phyloP scores from a whole-genome alignment of 1,140 invertebrate genomes.

The Diuraphis noxia region DNA sequence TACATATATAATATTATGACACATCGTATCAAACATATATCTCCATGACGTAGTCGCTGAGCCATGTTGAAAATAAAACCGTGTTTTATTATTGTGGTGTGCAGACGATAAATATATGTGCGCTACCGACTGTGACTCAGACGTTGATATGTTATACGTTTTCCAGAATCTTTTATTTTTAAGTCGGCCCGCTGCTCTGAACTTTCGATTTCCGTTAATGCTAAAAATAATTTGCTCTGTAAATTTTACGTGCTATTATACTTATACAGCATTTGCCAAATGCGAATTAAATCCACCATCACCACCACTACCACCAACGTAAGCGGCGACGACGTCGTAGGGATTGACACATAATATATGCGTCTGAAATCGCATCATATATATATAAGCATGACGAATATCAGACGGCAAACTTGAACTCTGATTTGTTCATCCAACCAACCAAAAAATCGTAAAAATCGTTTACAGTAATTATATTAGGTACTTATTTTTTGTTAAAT shows the following conservation, averaged over 20 bases:
- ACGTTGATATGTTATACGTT: background rate
- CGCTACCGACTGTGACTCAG: constrained; percentile 31
- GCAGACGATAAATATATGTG: background rate
- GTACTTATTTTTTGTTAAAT: too few species aligned
- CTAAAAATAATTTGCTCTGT: constrained; percentile 33
- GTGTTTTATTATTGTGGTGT: background rate
- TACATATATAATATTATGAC: background rate
- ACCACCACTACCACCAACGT: background rate
- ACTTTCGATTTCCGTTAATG: constrained; percentile 8
- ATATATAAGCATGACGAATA: background rate
- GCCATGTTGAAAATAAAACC: background rate
- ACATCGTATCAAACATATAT: background rate
- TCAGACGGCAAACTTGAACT: background rate
- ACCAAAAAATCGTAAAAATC: background rate
- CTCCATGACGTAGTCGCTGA: background rate
- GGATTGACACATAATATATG: background rate
- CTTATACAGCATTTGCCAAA: background rate
- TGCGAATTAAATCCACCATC: background rate
- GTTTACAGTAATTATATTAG: too few species aligned
- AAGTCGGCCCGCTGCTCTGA: background rate
- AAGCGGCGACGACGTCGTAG: background rate
- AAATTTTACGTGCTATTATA: background rate
- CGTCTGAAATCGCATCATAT: background rate
- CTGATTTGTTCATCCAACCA: background rate
- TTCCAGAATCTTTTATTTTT: constrained; percentile 49